Percentiles rank a stretch among this genome's conserved stretches.
phyloP scores from a whole-genome alignment of 2,113 vertebrate species.

The Ardeotis arabs region DNA sequence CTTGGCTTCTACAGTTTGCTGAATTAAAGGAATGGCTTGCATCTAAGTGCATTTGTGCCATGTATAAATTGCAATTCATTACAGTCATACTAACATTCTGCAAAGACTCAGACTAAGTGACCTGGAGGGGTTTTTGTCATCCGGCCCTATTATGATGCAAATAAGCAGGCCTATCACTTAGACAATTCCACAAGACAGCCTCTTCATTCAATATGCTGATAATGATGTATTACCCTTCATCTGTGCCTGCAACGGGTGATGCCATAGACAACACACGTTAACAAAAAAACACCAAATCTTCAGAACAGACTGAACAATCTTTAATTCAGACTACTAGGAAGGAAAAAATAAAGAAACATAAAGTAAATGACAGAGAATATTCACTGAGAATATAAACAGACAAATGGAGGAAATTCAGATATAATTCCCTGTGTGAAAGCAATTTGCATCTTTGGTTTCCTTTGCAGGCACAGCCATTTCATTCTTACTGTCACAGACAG shows the following conservation, averaged over 20 bases:
- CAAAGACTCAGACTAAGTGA: constrained; percentile 34
- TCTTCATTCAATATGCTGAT: constrained; percentile 7
- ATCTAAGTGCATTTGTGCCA: neutral
- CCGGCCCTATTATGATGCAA: constrained; percentile 7
- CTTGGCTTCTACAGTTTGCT: neutral
- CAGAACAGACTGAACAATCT: neutral
- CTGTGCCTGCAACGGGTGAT: neutral
- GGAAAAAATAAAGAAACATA: neutral
- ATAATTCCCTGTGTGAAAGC: neutral
- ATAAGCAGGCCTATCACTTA: neutral
- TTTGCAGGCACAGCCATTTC: neutral
- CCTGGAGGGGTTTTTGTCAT: constrained; percentile 26
- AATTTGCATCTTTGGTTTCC: neutral
- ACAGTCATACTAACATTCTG: constrained; percentile 25
- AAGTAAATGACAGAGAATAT: neutral
- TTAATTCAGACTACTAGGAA: neutral
- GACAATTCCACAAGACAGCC: neutral
- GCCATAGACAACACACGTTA: neutral
- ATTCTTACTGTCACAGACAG: neutral
- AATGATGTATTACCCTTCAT: constrained; percentile 6
- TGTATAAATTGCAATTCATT: neutral
- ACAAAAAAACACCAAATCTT: neutral
- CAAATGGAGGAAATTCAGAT: neutral
- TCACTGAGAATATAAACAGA: neutral
- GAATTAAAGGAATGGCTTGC: neutral